Evolutionary conservation across 2,113 vertebrate species (phyloP), one percentile per base, ranked within the genome.

Genomic region (Myocastor coypus): DNA sequence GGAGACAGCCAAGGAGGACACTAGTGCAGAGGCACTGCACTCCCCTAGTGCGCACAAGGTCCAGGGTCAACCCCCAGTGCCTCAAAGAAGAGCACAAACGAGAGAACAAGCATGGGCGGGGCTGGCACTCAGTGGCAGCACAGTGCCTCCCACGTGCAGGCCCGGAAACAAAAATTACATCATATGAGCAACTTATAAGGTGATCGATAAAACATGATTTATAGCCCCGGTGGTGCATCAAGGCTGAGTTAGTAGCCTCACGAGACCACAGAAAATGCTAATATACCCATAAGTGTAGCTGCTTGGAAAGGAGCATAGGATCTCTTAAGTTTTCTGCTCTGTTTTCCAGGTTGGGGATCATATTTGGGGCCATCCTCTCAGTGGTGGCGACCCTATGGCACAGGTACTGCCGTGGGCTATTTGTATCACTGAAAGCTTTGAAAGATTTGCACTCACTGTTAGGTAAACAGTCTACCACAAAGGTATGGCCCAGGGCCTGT

Each of bases 151-250:
- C 57, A 59, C 20, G 28, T 30, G 30, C 28, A 64, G 30, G 24
- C 55, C 55, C 14, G 2, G 55, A 14, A 55, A 55, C 16, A 63
- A 63, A 63, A 9, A 63, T 64, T 26, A 19, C 0, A 34, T 7
- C 68, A 69, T 20, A 69, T 3, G 68, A 69, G 68, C 34, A 37
- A 17, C n/a, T 69, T 69, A 20, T 16, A 82, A 7, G 55, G 83
- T 46, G 22, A 46, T 68, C 87, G 40, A 90, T 61, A 90, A 90
- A 22, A 28, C 42, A 87, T 63, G 59, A 55, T 59, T 73, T 80
- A 83, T 83, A 66, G 61, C n/a, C 37, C 95, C 61, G 84, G 12
- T 94, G 19, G 73, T 24, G 14, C 80, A 92, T 81, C 75, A 84
- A 20, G 40, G 13, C 26, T 92, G 16, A 40, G 78, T 12, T 16